These are phyloP conservation scores for Centropyge bicolor DNA, from an alignment of 2,797 vertebrate genomes.

Conservation along the genomic window DNA sequence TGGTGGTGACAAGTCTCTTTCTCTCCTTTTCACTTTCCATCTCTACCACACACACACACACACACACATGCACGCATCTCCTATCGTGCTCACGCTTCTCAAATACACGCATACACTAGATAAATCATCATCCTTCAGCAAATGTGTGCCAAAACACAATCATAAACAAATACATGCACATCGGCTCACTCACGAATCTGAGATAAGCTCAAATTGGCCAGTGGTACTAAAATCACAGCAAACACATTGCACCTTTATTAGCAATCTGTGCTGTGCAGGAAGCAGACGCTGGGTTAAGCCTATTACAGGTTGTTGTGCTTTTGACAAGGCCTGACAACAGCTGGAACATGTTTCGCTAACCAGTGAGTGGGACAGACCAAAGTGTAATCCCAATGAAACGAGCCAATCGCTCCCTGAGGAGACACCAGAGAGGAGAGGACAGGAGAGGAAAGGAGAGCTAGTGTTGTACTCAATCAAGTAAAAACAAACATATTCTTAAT, in stretches of 20 bases:
- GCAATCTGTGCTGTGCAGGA: slow-evolving; percentile 73
- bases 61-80: slow-evolving; percentile 26
- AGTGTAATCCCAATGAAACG: slow-evolving; percentile 58
- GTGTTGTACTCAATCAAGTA: background rate
- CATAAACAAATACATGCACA: slow-evolving; percentile 36
- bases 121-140: slow-evolving; percentile 43
- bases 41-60: slow-evolving; percentile 17
- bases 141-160: slow-evolving; percentile 42
- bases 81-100: slow-evolving; percentile 21
- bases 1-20: slow-evolving; percentile 54
- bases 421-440: slow-evolving; percentile 1
- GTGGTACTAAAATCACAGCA: slow-evolving; percentile 64
- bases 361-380: slow-evolving; percentile 52
- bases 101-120: slow-evolving; percentile 41
- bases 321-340: slow-evolving; percentile 72
- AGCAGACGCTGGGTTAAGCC: slow-evolving; percentile 72
- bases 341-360: slow-evolving; percentile 66
- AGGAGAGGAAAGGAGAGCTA: slow-evolving; percentile 26
- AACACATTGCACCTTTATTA: slow-evolving; percentile 80
- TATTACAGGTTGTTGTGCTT: slow-evolving; percentile 77
- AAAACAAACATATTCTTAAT: background rate
- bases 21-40: slow-evolving; percentile 44
- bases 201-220: slow-evolving; percentile 69
- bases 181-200: slow-evolving; percentile 23
- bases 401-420: slow-evolving; percentile 41